A percentile compares a stretch with the other conserved stretches of the same genome.
phyloP scores from a whole-genome alignment of 2,113 vertebrate genomes.

The Dryoscopus gambensis region DNA sequence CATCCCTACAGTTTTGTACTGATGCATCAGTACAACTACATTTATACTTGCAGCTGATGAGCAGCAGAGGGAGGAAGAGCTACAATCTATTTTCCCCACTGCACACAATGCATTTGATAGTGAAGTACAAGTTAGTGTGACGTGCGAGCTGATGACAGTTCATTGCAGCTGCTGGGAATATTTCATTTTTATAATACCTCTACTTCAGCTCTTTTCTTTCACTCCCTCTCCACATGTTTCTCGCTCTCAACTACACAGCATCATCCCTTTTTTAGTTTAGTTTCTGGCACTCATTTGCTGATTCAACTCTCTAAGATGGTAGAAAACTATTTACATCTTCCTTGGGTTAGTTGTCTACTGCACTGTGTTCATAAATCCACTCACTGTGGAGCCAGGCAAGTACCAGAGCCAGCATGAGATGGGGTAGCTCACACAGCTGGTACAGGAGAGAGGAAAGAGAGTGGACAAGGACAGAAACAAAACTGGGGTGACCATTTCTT shows the following conservation, averaged over 20 bases:
- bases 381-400: background rate
- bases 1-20: background rate
- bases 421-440: background rate
- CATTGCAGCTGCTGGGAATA: background rate
- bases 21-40: background rate
- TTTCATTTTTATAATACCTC: background rate
- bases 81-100: background rate
- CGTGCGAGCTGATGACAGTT: background rate
- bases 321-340: background rate
- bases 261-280: background rate
- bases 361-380: background rate
- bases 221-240: background rate
- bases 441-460: background rate
- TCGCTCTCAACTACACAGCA: background rate
- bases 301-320: background rate
- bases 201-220: background rate
- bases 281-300: background rate
- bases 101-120: background rate
- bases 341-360: background rate
- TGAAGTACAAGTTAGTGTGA: background rate
- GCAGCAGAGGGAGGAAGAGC: background rate
- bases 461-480: background rate
- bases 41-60: background rate
- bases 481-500: background rate
- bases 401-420: background rate